Evolutionary conservation across 2,797 vertebrate genomes (phyloP).

Genomic region (Peromyscus melanophrys): DNA sequence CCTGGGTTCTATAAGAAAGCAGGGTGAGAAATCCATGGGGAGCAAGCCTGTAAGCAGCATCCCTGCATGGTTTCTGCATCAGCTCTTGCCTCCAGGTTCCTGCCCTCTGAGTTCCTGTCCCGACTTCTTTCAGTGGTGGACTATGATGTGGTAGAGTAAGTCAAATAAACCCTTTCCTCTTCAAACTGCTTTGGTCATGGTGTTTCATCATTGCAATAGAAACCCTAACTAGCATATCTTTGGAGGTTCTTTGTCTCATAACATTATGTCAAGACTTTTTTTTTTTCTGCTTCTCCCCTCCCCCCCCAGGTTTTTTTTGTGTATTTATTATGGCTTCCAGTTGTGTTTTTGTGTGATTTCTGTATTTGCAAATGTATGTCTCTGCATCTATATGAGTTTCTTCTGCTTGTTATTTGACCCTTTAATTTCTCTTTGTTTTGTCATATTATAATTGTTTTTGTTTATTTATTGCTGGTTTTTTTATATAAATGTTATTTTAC

Average conservation of each 20-base stretch:
- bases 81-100: not conserved
- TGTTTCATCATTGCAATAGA: no score
- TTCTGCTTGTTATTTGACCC: not conserved
- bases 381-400: not conserved
- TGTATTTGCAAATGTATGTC: not conserved
- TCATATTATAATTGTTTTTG: not conserved
- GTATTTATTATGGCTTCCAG: not conserved
- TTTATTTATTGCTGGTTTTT: not conserved
- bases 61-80: no score
- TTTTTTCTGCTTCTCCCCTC: no score
- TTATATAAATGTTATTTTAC: not conserved
- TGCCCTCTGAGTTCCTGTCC: not conserved
- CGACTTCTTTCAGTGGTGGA: not conserved
- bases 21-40: not conserved
- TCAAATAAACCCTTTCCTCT: not conserved
- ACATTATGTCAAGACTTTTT: no score
- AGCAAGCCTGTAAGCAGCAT: no score
- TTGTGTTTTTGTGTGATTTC: not conserved
- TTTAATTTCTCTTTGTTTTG: not conserved
- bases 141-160: not conserved
- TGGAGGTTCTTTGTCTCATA: no score
- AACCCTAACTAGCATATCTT: no score
- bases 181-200: no score
- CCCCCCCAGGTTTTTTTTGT: no score
- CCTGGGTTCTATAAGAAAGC: not conserved